These are phyloP conservation scores for Drosophila limbata DNA, from an alignment of 2,888 invertebrate genomes.

Conservation along the genomic window DNA sequence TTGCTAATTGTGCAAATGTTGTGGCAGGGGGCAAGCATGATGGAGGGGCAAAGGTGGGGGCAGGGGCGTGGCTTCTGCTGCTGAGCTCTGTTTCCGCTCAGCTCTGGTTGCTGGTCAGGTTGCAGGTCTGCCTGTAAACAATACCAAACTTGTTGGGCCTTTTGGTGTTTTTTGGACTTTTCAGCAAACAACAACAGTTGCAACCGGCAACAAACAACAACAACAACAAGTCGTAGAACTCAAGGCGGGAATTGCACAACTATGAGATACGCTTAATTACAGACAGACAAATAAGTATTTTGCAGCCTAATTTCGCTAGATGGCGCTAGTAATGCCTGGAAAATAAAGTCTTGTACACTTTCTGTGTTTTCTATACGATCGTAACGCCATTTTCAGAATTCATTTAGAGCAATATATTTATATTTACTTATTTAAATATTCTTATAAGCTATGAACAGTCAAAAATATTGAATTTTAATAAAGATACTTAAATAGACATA, in stretches of 20 bases:
- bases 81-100: constrained; percentile 40
- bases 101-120: constrained; percentile 34
- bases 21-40: not conserved
- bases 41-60: not conserved
- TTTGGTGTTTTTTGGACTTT: constrained; percentile 41
- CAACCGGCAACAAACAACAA: constrained; percentile 22
- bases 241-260: not conserved
- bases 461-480: too few relatives aligned
- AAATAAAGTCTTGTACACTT: too few relatives aligned
- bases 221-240: constrained; percentile 5
- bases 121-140: constrained; percentile 40
- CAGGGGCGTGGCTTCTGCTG: constrained; percentile 15
- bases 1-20: constrained; percentile 58
- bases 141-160: constrained; percentile 49
- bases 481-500: too few relatives aligned
- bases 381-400: too few relatives aligned
- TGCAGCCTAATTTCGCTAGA: too few relatives aligned
- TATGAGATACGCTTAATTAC: constrained; percentile 2
- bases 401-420: too few relatives aligned
- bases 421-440: too few relatives aligned
- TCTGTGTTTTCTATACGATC: too few relatives aligned
- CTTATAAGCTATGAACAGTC: too few relatives aligned
- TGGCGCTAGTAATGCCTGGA: too few relatives aligned
- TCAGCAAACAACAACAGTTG: constrained; percentile 14
- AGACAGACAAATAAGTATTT: not conserved